A percentile compares a stretch with the other conserved stretches of the same genome.
Conservation (phyloP, 2,797 vertebrate genomes). For the Bovichtus variegatus region DNA sequence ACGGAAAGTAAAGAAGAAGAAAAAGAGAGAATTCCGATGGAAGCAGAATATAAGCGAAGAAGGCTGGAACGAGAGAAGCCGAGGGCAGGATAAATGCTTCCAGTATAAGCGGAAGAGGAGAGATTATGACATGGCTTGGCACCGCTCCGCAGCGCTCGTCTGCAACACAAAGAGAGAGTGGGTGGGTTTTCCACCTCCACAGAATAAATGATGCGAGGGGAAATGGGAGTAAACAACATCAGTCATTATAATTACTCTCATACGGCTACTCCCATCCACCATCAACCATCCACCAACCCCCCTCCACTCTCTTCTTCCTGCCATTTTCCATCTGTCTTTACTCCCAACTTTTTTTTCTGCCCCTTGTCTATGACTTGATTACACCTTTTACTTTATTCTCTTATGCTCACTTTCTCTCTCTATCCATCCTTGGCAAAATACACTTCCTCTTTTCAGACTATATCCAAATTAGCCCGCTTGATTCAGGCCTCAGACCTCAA, state of each 20-base stretch:
- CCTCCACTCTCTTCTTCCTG: conserved; percentile 46
- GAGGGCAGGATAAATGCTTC: conserved; percentile 68
- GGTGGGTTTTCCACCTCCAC: conserved; percentile 81
- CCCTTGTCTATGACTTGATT: conserved; percentile 34
- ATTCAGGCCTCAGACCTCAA: conserved; percentile 16
- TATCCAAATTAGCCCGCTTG: background rate
- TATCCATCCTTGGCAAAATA: background rate
- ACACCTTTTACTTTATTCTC: conserved; percentile 40
- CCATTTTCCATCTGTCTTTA: conserved; percentile 71
- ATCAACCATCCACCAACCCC: conserved; percentile 59
- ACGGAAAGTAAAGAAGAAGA: conserved; percentile 38
- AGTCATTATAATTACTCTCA: conserved; percentile 84
- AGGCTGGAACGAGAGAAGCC: conserved; percentile 46
- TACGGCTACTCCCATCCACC: conserved; percentile 76
- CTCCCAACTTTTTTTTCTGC: conserved; percentile 32
- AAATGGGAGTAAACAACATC: conserved; percentile 87
- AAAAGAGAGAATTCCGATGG: conserved; percentile 28
- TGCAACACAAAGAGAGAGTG: conserved; percentile 62
- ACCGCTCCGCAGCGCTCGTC: conserved; percentile 47
- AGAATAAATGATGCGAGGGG: conserved; percentile 85
- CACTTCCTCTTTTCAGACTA: conserved; percentile 4
- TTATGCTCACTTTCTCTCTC: conserved; percentile 28
- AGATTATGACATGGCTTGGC: conserved; percentile 68
- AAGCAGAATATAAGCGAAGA: conserved; percentile 41
- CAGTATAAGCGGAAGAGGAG: conserved; percentile 70